phyloP scores from a whole-genome alignment of 2,113 vertebrate species.

The Semnopithecus entellus region DNA sequence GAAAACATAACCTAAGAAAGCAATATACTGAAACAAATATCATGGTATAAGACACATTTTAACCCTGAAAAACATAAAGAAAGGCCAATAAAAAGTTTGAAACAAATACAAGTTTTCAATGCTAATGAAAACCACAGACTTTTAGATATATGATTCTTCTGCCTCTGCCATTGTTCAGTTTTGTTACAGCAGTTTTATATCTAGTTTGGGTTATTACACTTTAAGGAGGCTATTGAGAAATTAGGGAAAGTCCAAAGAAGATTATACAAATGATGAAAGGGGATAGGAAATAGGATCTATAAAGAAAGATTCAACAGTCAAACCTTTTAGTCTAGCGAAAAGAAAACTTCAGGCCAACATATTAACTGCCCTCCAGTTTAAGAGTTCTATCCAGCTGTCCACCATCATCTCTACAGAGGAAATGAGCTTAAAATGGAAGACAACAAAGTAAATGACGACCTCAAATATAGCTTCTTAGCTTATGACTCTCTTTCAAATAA shows the following conservation, averaged over 20 bases:
- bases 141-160: not conserved
- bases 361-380: not conserved
- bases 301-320: not conserved
- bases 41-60: not conserved
- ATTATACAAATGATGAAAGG: not conserved
- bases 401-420: not conserved
- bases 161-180: not conserved
- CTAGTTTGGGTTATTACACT: not conserved
- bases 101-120: not conserved
- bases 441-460: slow-evolving; percentile 1
- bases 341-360: slow-evolving; percentile 6
- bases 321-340: not conserved
- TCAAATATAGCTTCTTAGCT: not conserved
- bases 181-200: not conserved
- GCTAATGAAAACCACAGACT: slow-evolving; percentile 23
- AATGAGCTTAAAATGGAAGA: slow-evolving; percentile 2
- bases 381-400: not conserved
- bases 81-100: not conserved
- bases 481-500: not conserved
- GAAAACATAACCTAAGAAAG: not conserved
- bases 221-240: slow-evolving; percentile 28
- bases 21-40: not conserved
- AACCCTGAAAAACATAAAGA: not conserved
- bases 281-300: not conserved
- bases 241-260: not conserved